These are phyloP conservation scores for Typhlomys cinereus DNA, from an alignment of 2,113 vertebrate genomes.

Conservation along the genomic window DNA sequence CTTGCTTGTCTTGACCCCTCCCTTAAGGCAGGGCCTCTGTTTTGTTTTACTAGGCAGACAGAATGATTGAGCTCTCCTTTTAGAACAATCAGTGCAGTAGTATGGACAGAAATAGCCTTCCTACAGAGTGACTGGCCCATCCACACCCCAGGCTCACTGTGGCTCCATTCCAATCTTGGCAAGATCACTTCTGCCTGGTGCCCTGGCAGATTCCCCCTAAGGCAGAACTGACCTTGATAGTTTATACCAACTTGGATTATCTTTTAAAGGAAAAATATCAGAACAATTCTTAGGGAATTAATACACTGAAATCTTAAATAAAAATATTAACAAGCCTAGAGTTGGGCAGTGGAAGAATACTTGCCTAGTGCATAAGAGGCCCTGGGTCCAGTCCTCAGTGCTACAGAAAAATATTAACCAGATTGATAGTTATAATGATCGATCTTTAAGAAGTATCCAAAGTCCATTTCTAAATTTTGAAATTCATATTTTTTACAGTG, in stretches of 20 bases:
- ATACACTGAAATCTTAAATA: not conserved
- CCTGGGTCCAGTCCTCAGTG: too few relatives aligned
- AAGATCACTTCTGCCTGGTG: slow-evolving; percentile 57
- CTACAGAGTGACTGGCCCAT: not conserved
- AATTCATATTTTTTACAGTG: not conserved
- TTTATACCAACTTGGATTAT: not conserved
- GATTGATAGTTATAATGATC: not conserved
- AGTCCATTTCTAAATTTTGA: slow-evolving; percentile 7
- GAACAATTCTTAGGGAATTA: slow-evolving; percentile 14
- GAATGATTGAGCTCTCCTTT: slow-evolving; percentile 21
- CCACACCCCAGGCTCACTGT: not conserved
- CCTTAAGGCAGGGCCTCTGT: not conserved
- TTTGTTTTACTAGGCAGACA: slow-evolving; percentile 18
- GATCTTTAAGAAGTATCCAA: not conserved
- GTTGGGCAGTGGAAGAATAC: too few relatives aligned
- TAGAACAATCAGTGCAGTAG: not conserved
- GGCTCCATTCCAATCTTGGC: slow-evolving; percentile 75
- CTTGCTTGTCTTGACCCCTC: not conserved
- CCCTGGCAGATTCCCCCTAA: slow-evolving; percentile 40
- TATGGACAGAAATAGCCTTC: slow-evolving; percentile 63
- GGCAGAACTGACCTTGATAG: slow-evolving; percentile 44
- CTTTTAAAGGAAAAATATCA: slow-evolving; percentile 46
- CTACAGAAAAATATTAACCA: too few relatives aligned
- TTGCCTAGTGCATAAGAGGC: too few relatives aligned
- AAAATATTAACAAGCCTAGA: slow-evolving; percentile 48